phyloP scores from a whole-genome alignment of 2,888 invertebrate species.

The Drosophila atroscutellata region DNA sequence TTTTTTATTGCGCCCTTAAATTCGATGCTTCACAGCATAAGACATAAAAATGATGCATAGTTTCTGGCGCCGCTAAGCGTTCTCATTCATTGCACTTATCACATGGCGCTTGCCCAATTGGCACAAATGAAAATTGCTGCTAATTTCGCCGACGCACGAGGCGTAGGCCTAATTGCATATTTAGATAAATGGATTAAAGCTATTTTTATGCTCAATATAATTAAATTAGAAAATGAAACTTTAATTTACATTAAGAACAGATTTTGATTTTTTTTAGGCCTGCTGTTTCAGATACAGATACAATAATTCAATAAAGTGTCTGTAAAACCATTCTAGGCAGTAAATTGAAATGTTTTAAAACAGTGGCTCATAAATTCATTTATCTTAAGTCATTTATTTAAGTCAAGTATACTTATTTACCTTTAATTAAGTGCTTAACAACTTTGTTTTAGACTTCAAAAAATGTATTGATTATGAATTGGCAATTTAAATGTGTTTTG shows the following conservation, averaged over 20 bases:
- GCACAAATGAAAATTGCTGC: conserved; percentile 39
- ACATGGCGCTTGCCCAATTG: conserved; percentile 23
- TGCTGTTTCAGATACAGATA: not conserved
- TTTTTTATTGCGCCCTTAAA: conserved; percentile 70
- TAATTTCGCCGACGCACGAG: conserved; percentile 31
- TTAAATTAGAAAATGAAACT: not conserved
- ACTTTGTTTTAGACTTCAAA: not conserved
- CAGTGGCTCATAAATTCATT: not conserved
- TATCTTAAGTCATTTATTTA: not conserved
- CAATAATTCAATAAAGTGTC: not conserved
- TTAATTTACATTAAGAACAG: not conserved
- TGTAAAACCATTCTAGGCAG: not conserved
- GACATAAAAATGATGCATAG: conserved; percentile 55
- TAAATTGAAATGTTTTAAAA: not conserved
- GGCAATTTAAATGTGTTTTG: not conserved
- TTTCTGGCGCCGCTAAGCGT: conserved; percentile 51
- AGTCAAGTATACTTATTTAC: not conserved
- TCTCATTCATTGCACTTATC: conserved; percentile 63
- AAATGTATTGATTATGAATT: not conserved
- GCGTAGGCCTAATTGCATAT: conserved; percentile 53
- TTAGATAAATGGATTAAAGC: conserved; percentile 11
- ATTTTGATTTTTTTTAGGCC: not conserved
- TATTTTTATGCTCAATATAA: not conserved
- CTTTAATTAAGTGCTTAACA: not conserved
- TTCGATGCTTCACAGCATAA: conserved; percentile 45